Evolutionary conservation across 2,113 vertebrate species (phyloP).

Genomic region (Ptilorrhoa leucosticta): DNA sequence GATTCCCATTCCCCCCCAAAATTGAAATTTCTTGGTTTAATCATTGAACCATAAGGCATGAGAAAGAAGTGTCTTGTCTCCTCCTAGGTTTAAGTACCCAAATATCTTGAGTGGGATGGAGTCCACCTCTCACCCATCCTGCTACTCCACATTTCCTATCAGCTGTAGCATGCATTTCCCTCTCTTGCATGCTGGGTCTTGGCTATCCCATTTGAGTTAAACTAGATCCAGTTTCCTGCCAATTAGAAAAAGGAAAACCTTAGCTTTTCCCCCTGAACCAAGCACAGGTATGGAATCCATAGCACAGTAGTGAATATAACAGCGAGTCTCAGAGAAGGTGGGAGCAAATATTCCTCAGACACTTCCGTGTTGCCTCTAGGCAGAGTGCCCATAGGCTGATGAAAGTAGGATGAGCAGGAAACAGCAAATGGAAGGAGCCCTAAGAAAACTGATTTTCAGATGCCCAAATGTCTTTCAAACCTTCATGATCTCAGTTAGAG

Average conservation of each 20-base stretch:
- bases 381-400: not conserved
- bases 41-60: not conserved
- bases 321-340: not conserved
- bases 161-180: not conserved
- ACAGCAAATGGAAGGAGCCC: not conserved
- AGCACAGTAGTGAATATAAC: not conserved
- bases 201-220: not conserved
- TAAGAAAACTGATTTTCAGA: not conserved
- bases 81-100: not conserved
- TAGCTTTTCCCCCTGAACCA: not conserved
- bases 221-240: not conserved
- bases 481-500: not conserved
- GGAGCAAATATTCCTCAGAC: not conserved
- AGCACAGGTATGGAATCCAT: not conserved
- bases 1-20: not conserved
- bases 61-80: not conserved
- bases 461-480: not conserved
- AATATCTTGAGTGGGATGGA: not conserved
- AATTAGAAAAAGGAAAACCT: not conserved
- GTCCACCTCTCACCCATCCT: not conserved
- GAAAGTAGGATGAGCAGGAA: not conserved
- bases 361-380: not conserved
- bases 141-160: not conserved
- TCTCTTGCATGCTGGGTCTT: not conserved
- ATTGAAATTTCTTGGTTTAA: not conserved